phyloP scores from a whole-genome alignment of 37 sponge, comb jelly and placozoan genomes.

The Halichondria panicea region DNA sequence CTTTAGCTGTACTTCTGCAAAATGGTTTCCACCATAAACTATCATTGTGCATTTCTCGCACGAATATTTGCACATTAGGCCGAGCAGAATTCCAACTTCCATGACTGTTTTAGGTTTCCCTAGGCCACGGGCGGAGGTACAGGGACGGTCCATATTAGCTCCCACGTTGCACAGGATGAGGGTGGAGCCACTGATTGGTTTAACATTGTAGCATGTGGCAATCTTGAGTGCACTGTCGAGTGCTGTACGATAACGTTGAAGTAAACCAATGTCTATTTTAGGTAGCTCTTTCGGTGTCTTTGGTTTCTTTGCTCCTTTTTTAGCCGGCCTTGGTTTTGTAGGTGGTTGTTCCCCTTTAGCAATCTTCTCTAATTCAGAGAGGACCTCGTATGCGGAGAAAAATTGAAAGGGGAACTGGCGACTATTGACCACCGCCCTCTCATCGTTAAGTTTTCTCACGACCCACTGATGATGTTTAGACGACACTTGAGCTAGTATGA shows the following conservation, averaged over 20 bases:
- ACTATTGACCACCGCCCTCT: conserved; percentile 90
- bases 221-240: conserved; percentile 93
- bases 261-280: conserved; percentile 41
- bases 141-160: conserved; percentile 70
- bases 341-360: conserved; percentile 22
- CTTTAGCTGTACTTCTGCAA: conserved; percentile 57
- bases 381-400: conserved; percentile 97
- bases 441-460: conserved; percentile 85
- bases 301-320: conserved; percentile 9
- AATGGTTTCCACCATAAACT: conserved; percentile 46
- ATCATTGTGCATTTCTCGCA: conserved; percentile 89
- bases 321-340: neutral
- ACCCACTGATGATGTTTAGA: conserved; percentile 86
- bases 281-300: conserved; percentile 34
- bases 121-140: conserved; percentile 88
- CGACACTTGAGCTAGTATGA: conserved; percentile 83
- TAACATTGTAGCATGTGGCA: conserved; percentile 93
- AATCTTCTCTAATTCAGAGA: conserved; percentile 77
- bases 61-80: conserved; percentile 95
- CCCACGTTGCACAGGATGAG: conserved; percentile 90
- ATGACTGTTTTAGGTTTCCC: conserved; percentile 86
- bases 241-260: conserved; percentile 75
- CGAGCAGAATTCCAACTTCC: conserved; percentile 89
- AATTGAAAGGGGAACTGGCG: conserved; percentile 98
- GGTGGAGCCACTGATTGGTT: conserved; percentile 91